Evolutionary conservation across 2,797 vertebrate genomes (phyloP).

Genomic region (Helostoma temminkii): DNA sequence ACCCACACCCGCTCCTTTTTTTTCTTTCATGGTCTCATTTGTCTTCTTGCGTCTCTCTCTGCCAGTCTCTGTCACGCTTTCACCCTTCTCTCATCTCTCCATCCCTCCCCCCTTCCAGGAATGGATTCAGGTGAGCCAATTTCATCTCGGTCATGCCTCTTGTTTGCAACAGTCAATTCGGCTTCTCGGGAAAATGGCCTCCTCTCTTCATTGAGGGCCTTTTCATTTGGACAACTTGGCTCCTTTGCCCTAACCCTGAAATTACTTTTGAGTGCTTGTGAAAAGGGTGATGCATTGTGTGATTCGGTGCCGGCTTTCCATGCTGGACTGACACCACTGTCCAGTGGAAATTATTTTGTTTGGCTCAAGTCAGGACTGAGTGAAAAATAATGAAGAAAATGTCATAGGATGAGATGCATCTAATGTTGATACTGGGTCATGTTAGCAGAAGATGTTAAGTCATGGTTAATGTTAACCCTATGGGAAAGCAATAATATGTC

Average conservation of each 20-base stretch:
- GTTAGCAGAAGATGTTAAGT: background rate
- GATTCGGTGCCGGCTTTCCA: conserved; percentile 57
- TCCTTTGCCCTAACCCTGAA: conserved; percentile 79
- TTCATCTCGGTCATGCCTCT: conserved; percentile 82
- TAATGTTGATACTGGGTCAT: background rate
- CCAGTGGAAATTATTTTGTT: conserved; percentile 43
- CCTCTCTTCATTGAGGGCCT: conserved; percentile 76
- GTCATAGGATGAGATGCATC: background rate
- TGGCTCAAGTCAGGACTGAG: conserved; percentile 6
- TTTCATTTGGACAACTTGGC: conserved; percentile 81
- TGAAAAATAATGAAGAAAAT: conserved; percentile 37
- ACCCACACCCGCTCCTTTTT: conserved; percentile 44
- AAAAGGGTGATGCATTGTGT: conserved; percentile 61
- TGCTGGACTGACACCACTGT: conserved; percentile 48
- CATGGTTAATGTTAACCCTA: background rate
- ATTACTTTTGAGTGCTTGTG: conserved; percentile 77
- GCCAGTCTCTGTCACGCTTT: conserved; percentile 74
- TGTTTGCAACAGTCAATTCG: conserved; percentile 81
- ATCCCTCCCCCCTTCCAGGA: conserved; percentile 45
- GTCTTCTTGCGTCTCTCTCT: conserved; percentile 72
- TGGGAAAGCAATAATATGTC: background rate
- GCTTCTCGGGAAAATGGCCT: conserved; percentile 76
- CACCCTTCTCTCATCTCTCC: conserved; percentile 63
- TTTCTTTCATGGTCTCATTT: conserved; percentile 73
- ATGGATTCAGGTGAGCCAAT: conserved; percentile 81